phyloP scores from a whole-genome alignment of 2,797 vertebrate species.

The Epinephelus awoara region DNA sequence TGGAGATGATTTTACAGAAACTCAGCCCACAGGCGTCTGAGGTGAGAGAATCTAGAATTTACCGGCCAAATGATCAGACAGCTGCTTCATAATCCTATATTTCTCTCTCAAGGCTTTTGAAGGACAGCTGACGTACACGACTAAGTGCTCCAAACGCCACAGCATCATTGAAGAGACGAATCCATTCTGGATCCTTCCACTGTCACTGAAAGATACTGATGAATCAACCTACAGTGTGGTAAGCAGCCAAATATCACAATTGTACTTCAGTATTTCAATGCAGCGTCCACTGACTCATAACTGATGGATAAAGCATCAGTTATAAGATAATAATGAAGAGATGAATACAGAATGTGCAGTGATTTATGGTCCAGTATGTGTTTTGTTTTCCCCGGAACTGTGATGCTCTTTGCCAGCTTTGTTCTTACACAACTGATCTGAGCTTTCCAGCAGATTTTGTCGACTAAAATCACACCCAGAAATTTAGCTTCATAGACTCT shows the following conservation, averaged over 20 bases:
- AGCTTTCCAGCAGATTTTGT: no score
- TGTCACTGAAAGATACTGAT: constrained; percentile 22
- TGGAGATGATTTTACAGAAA: constrained; percentile 57
- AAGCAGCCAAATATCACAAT: background rate
- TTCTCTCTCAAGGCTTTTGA: constrained; percentile 56
- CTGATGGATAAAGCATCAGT: no score
- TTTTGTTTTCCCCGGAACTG: no score
- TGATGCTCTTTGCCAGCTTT: no score
- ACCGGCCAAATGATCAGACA: background rate
- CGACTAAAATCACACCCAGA: no score
- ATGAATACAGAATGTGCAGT: no score
- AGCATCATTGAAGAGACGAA: constrained; percentile 15
- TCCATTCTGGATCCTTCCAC: constrained; percentile 58
- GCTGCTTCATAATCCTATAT: background rate
- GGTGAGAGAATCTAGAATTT: constrained; percentile 33
- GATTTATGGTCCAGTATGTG: no score
- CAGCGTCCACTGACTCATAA: no score
- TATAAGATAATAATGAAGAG: no score
- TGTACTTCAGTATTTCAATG: background rate
- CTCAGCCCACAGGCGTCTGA: constrained; percentile 27
- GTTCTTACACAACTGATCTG: no score
- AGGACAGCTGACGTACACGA: constrained; percentile 51
- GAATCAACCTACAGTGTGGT: constrained; percentile 56
- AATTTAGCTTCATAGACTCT: no score
- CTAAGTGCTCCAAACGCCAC: constrained; percentile 45